phyloP scores from a whole-genome alignment of 2,797 vertebrate genomes.

The Orestias chungarensis region DNA sequence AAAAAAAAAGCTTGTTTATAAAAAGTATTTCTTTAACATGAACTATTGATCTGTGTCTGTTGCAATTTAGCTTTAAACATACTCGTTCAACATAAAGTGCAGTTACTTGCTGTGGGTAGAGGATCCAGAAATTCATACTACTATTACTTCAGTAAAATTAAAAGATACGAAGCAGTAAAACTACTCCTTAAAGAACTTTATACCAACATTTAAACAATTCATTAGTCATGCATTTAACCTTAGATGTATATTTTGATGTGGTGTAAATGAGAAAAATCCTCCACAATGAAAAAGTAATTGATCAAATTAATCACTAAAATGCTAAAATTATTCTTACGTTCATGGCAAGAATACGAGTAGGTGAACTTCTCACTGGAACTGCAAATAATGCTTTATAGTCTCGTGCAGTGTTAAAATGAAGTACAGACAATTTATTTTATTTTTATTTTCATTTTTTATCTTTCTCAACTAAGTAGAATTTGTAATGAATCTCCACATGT shows the following conservation, averaged over 20 bases:
- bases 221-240: neutral
- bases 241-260: neutral
- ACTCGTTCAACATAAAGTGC: too few species aligned
- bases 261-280: neutral
- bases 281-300: neutral
- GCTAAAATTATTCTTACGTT: neutral
- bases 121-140: too few species aligned
- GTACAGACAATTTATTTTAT: neutral
- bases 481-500: conserved; percentile 32
- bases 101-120: too few species aligned
- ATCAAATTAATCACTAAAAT: neutral
- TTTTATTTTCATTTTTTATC: conserved; percentile 51
- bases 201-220: too few species aligned
- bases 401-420: neutral
- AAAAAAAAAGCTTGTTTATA: too few species aligned
- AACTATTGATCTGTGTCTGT: too few species aligned
- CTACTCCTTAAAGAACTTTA: too few species aligned
- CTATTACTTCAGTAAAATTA: too few species aligned
- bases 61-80: too few species aligned
- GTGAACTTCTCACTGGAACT: too few species aligned
- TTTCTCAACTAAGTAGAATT: conserved; percentile 39
- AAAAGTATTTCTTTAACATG: too few species aligned
- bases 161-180: too few species aligned
- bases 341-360: neutral
- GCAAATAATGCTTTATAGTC: neutral